phyloP scores from a whole-genome alignment of 2,888 invertebrate genomes.

The Octodonta nipae region DNA sequence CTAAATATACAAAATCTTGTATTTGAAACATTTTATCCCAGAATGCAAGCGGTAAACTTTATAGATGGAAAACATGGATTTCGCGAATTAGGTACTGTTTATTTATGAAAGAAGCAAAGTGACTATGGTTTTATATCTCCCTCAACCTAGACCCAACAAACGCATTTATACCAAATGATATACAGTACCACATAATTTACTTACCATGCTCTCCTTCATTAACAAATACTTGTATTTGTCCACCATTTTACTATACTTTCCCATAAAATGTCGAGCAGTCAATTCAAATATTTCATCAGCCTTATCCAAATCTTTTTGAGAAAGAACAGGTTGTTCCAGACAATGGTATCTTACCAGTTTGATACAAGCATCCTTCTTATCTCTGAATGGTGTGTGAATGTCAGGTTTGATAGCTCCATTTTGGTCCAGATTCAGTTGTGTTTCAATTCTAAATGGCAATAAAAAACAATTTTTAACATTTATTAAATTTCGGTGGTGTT shows the following conservation, averaged over 20 bases:
- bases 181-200: slow-evolving; percentile 20
- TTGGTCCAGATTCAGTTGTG: slow-evolving; percentile 62
- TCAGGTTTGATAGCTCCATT: slow-evolving; percentile 61
- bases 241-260: slow-evolving; percentile 56
- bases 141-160: too few species aligned
- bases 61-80: too few species aligned
- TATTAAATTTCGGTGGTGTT: too few species aligned
- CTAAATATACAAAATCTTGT: too few species aligned
- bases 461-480: not conserved
- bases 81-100: too few species aligned
- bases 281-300: slow-evolving; percentile 58
- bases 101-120: too few species aligned
- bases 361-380: slow-evolving; percentile 61
- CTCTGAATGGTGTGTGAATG: slow-evolving; percentile 54
- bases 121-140: too few species aligned
- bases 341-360: slow-evolving; percentile 65
- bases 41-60: too few species aligned
- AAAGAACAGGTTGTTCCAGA: slow-evolving; percentile 51
- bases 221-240: slow-evolving; percentile 61
- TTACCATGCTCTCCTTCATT: slow-evolving; percentile 66
- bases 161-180: too few species aligned
- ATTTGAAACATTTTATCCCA: too few species aligned
- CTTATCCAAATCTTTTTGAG: slow-evolving; percentile 49
- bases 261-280: slow-evolving; percentile 52
- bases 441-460: slow-evolving; percentile 50